phyloP scores from a whole-genome alignment of 2,113 vertebrate species.

The Xenopus laevis region DNA sequence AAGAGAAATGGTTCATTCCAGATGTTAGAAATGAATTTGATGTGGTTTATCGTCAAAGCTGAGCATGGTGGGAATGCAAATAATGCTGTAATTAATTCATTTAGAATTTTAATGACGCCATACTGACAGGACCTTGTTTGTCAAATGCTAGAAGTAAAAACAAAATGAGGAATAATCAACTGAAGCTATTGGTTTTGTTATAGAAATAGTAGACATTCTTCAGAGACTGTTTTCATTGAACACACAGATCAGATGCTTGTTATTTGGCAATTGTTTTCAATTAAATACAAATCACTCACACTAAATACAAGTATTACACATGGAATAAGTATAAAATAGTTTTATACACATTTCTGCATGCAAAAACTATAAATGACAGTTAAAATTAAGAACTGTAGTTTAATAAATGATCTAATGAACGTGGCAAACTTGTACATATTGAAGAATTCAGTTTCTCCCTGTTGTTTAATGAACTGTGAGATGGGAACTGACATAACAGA shows the following conservation, averaged over 20 bases:
- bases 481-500: neutral
- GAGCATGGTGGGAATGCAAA: conserved; percentile 23
- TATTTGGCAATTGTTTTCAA: conserved; percentile 1
- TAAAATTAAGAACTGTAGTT: neutral
- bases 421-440: neutral
- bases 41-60: conserved; percentile 30
- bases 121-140: conserved; percentile 8
- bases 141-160: conserved; percentile 14
- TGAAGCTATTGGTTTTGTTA: conserved; percentile 20
- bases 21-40: conserved; percentile 35
- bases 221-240: no score
- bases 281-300: conserved; percentile 26
- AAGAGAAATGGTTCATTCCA: conserved; percentile 23
- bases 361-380: neutral
- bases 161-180: conserved; percentile 16
- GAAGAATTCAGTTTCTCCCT: neutral
- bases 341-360: no score
- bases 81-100: conserved; percentile 34
- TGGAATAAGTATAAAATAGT: no score
- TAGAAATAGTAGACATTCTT: neutral
- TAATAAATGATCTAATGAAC: neutral
- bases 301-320: neutral
- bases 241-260: no score
- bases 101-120: conserved; percentile 22
- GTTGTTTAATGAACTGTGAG: neutral